Evolutionary conservation across 2,888 invertebrate species (phyloP).

Genomic region (Trichogramma dendrolimi): DNA sequence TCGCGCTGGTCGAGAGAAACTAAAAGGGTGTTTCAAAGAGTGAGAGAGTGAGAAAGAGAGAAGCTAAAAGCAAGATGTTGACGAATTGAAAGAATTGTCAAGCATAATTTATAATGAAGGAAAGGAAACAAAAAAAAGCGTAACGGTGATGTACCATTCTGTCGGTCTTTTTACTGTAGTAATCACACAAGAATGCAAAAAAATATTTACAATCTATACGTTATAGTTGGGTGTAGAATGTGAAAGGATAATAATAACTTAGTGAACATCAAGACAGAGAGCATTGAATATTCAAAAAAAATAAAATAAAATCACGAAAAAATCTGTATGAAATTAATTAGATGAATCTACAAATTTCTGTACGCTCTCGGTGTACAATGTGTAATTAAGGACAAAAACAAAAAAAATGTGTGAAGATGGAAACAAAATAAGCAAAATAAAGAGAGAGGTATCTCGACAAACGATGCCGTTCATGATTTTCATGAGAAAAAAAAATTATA

Average conservation of each 20-base stretch:
- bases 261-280: no score
- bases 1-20: not conserved
- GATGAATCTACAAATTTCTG: conserved; percentile 37
- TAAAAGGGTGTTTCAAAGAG: no score
- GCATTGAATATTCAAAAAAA: not conserved
- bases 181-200: conserved; percentile 9
- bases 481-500: conserved; percentile 13
- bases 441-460: conserved; percentile 25
- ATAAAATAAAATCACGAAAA: conserved; percentile 8
- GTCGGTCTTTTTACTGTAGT: conserved; percentile 44
- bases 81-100: not conserved
- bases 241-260: conserved; percentile 11
- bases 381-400: conserved; percentile 35
- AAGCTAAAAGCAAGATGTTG: not conserved
- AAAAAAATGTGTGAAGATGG: conserved; percentile 16
- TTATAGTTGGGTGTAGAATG: conserved; percentile 34
- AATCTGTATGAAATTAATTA: conserved; percentile 35
- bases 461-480: conserved; percentile 26
- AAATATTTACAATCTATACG: conserved; percentile 31
- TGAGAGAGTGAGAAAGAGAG: not conserved
- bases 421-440: conserved; percentile 31
- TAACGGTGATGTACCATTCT: conserved; percentile 49
- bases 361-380: conserved; percentile 23
- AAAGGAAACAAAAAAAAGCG: conserved; percentile 27
- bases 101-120: not conserved